Evolutionary conservation across 2,888 invertebrate genomes (phyloP), one percentile per base, ranked within the genome.

Genomic region (Drosophila rellima): DNA sequence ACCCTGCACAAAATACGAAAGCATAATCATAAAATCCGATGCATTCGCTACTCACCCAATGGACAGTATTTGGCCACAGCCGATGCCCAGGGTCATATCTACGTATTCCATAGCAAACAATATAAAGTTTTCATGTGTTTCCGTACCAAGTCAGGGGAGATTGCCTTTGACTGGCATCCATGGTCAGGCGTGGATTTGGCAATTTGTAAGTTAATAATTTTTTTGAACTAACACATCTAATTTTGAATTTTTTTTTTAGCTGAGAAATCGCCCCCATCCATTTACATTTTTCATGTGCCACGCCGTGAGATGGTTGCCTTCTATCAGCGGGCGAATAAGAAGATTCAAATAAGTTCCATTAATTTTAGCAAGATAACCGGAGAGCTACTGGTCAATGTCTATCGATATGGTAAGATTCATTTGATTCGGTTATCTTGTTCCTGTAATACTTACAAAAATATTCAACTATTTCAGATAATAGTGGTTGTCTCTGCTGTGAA

Each of bases 141-240:
- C 3, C 68, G 74, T 18, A 81, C 90, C 13, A 81, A 75, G 33
- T 72, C 78, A 66, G 83, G 13, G 57, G 44, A 74, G 5, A 81
- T 88, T 7, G 76, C 89, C 26, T 90, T 93, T 18, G 92, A 92
- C 52, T 93, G 93, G 93, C 93, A 93, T 86, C 93, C 93, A 1
- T 93, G 93, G 93, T 91, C 91, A 18, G 92, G 91, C 20, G 90
- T 90, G 2, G 90, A 93, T 69, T 80, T 93, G 54, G 92, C 90
- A 0, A 86, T 93, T 62, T 81, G 93, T 92, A 72, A 81, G 90
- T 75, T 48, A 18, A 10, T 3, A 2, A n/a, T 13, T 15, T 26
- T 29, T 26, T 29, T 23, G 23, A 29, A 10, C 2, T 17, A n/a
- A 5, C 4, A 20, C 39, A 11, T 26, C 47, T 40, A 5, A 8